These are phyloP conservation scores for Andrena flavipes DNA, from an alignment of 2,888 invertebrate species.

Conservation along the genomic window DNA sequence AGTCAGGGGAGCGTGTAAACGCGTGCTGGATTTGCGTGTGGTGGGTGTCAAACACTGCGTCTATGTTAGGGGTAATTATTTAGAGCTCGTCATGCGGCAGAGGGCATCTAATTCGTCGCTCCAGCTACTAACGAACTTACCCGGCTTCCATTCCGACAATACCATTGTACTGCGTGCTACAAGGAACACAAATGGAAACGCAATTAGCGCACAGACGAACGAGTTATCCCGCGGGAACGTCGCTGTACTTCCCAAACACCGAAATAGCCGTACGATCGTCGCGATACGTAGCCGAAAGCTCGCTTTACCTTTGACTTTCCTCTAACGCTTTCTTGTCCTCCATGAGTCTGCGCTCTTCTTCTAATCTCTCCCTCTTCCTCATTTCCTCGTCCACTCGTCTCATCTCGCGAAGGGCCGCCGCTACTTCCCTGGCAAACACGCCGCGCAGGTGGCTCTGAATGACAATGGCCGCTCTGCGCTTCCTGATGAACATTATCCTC, in stretches of 20 bases:
- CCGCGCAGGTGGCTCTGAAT: constrained; percentile 95
- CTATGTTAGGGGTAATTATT: constrained; percentile 42
- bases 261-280: not conserved
- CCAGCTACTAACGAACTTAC: constrained; percentile 83
- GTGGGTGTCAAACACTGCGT: constrained; percentile 5
- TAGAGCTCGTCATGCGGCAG: constrained; percentile 49
- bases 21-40: constrained; percentile 21
- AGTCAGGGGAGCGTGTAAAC: constrained; percentile 6
- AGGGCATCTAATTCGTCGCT: constrained; percentile 50
- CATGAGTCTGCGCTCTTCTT: constrained; percentile 89
- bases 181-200: constrained; percentile 77
- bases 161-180: constrained; percentile 86
- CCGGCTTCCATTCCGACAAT: constrained; percentile 86
- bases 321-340: constrained; percentile 87
- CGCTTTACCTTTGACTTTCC: constrained; percentile 87
- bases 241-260: constrained; percentile 10
- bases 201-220: constrained; percentile 63
- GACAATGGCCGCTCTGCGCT: constrained; percentile 93
- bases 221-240: constrained; percentile 24
- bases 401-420: constrained; percentile 94
- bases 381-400: constrained; percentile 94
- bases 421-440: constrained; percentile 95
- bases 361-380: constrained; percentile 90
- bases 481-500: constrained; percentile 91
- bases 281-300: not conserved